A percentile compares a stretch with the other conserved stretches of the same genome.
Evolutionary conservation across 1,140 invertebrate genomes (phyloP).

Genomic region (Drosophila auraria): DNA sequence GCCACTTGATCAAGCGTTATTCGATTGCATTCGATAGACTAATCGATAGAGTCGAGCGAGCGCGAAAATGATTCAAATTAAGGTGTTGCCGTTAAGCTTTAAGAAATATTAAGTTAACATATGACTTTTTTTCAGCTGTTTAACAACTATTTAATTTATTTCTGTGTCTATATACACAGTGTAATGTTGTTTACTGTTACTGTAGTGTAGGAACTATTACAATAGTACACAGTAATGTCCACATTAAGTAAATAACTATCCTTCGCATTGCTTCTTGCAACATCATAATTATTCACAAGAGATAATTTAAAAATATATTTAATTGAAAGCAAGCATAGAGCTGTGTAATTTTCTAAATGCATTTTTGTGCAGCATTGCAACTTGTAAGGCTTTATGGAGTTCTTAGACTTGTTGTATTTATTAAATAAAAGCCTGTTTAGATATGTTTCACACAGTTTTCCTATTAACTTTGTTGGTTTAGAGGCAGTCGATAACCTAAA

Average conservation of each 20-base stretch:
- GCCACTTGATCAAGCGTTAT: too few species aligned
- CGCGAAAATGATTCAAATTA: not conserved
- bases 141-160: too few species aligned
- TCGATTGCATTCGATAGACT: too few species aligned
- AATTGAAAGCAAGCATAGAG: not conserved
- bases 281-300: constrained; percentile 12
- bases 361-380: not conserved
- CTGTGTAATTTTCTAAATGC: constrained; percentile 1
- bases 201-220: too few species aligned
- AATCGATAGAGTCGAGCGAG: not conserved
- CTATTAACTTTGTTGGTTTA: not conserved
- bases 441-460: not conserved
- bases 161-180: too few species aligned
- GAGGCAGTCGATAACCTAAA: too few species aligned
- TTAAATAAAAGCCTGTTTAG: too few species aligned
- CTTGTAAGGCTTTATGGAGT: not conserved
- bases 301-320: constrained; percentile 17
- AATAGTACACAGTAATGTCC: not conserved
- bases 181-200: too few species aligned
- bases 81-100: too few species aligned
- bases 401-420: not conserved
- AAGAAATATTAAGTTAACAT: too few species aligned
- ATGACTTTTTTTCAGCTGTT: too few species aligned
- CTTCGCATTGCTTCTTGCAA: constrained; percentile 9
- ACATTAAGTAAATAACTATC: constrained; percentile 18